Conservation (phyloP, 2,888 invertebrate species). For the Epiblema foenella region DNA sequence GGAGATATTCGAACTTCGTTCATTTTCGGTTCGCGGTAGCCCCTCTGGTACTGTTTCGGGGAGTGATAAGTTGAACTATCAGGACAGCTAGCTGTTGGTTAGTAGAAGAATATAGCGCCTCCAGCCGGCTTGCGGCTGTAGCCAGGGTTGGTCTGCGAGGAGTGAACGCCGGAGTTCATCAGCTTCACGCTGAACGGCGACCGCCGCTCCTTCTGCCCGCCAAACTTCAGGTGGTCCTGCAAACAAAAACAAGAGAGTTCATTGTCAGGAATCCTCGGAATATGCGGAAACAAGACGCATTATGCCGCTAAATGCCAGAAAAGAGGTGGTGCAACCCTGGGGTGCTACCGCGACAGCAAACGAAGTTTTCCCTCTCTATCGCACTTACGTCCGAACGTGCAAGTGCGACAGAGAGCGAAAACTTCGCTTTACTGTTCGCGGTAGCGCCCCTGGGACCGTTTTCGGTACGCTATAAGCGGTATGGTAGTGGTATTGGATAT, state of each 20-base stretch:
- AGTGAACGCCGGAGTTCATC: constrained; percentile 92
- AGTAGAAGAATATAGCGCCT: constrained; percentile 89
- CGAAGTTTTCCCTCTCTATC: no score
- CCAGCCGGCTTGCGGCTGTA: constrained; percentile 91
- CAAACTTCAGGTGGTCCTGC: constrained; percentile 85
- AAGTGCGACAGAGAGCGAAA: no score
- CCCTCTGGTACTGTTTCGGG: no score
- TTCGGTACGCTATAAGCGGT: no score
- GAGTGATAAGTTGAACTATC: no score
- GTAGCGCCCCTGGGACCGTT: no score
- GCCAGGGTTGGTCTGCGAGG: constrained; percentile 92
- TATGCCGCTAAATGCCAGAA: neutral
- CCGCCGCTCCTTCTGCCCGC: constrained; percentile 86
- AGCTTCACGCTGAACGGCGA: constrained; percentile 91
- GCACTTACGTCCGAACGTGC: no score
- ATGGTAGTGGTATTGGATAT: no score
- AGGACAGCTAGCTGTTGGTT: constrained; percentile 46
- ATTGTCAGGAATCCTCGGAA: neutral
- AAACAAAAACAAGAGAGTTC: constrained; percentile 22
- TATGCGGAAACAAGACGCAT: neutral
- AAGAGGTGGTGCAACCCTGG: neutral
- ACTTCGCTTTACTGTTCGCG: no score
- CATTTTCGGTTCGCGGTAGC: no score
- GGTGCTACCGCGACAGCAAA: no score
- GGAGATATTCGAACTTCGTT: no score